These are phyloP conservation scores for Chaetodon trifasciatus DNA, from an alignment of 2,797 vertebrate species.

Conservation along the genomic window DNA sequence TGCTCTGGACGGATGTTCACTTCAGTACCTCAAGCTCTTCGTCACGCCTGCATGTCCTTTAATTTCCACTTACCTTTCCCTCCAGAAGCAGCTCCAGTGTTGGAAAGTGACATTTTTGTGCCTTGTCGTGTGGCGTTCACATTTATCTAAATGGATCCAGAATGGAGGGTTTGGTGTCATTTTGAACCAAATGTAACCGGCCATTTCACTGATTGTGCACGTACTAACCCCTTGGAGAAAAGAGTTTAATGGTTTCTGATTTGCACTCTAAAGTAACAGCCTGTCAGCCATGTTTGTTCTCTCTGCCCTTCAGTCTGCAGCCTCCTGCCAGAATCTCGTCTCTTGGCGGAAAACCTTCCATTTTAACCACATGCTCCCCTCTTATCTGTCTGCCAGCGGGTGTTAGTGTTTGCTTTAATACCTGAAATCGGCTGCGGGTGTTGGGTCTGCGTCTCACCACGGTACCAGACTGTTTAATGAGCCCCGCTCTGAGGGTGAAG, in stretches of 20 bases:
- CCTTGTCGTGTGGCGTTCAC: background rate
- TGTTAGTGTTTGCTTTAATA: background rate
- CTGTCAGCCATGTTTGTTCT: background rate
- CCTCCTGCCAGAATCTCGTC: background rate
- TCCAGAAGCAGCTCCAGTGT: background rate
- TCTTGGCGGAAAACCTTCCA: background rate
- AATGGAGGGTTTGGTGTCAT: background rate
- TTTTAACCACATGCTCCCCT: background rate
- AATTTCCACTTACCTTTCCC: too few species aligned
- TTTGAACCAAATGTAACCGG: background rate
- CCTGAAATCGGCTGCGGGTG: background rate
- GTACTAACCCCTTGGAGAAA: background rate
- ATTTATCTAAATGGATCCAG: too few species aligned
- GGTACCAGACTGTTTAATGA: conserved; percentile 24
- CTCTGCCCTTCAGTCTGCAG: background rate
- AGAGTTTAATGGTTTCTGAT: background rate
- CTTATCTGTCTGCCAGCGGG: background rate
- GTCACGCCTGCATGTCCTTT: background rate
- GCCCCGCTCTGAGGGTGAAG: background rate
- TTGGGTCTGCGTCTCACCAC: background rate
- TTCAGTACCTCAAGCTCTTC: background rate
- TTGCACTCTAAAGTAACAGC: background rate
- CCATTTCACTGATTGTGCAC: background rate
- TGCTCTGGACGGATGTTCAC: background rate
- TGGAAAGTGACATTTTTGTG: background rate